Evolutionary conservation across 2,888 invertebrate genomes (phyloP).

Genomic region (Tortrix viridana): DNA sequence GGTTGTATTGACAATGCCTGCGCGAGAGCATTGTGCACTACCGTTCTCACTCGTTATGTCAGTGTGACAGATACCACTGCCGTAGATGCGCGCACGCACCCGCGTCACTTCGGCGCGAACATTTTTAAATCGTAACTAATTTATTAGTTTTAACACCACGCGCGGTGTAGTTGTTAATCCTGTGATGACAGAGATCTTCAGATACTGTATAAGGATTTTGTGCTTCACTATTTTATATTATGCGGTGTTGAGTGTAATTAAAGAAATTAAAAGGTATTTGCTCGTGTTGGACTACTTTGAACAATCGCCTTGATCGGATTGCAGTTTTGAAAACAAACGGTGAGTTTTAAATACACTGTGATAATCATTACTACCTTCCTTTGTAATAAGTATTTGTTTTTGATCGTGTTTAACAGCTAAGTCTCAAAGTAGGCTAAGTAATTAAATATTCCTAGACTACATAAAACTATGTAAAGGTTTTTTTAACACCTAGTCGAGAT

Average conservation of each 20-base stretch:
- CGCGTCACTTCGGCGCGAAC: constrained; percentile 54
- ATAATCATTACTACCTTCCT: constrained; percentile 19
- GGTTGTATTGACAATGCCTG: constrained; percentile 44
- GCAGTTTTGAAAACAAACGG: constrained; percentile 40
- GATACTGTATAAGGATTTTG: constrained; percentile 63
- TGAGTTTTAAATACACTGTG: constrained; percentile 25
- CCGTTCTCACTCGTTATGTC: constrained; percentile 54
- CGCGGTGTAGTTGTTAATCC: constrained; percentile 37
- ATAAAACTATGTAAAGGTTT: no score
- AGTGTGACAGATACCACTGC: constrained; percentile 60
- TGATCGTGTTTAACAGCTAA: neutral
- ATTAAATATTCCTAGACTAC: no score
- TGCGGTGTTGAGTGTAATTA: constrained; percentile 64
- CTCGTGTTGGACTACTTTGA: constrained; percentile 52
- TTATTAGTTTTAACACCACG: neutral
- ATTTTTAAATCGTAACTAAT: constrained; percentile 19
- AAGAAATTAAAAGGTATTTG: constrained; percentile 68
- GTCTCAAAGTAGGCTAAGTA: neutral
- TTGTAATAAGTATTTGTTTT: constrained; percentile 1
- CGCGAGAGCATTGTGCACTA: constrained; percentile 73
- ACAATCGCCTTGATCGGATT: constrained; percentile 49
- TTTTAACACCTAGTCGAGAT: no score
- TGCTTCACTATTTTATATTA: constrained; percentile 71
- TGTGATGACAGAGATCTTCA: constrained; percentile 74
- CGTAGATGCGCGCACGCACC: constrained; percentile 48